Conservation (phyloP, 64 coral and sea anemone species). For the Trachythela sp. region DNA sequence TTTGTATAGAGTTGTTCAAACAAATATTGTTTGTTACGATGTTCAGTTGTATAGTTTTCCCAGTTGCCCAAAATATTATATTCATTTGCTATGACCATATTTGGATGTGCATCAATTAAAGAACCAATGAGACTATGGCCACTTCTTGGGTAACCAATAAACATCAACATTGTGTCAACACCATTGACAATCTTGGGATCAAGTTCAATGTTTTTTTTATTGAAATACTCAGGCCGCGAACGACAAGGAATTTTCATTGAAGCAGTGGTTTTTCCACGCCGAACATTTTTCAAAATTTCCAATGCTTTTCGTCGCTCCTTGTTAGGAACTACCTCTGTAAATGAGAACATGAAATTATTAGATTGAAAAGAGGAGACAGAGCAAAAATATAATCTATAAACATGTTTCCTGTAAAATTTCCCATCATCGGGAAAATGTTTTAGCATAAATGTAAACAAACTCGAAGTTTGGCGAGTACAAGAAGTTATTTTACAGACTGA, state of each 20-base stretch:
- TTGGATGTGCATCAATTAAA: background rate
- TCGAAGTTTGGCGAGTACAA: too few relatives aligned
- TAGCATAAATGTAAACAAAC: too few relatives aligned
- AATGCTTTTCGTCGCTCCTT: background rate
- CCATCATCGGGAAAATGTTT: too few relatives aligned
- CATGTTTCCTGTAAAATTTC: too few relatives aligned
- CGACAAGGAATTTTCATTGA: background rate
- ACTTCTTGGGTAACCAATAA: slow-evolving; percentile 19
- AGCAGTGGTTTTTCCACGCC: background rate
- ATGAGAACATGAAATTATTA: too few relatives aligned
- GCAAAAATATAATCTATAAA: too few relatives aligned
- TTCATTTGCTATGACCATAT: slow-evolving; percentile 9
- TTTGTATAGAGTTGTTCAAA: slow-evolving; percentile 8
- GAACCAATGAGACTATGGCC: background rate
- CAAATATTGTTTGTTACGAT: background rate
- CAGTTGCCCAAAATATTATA: background rate
- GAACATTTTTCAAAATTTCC: background rate
- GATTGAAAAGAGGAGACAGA: too few relatives aligned
- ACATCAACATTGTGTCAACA: background rate
- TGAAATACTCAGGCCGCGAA: background rate
- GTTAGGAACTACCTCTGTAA: background rate
- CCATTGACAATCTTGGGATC: background rate
- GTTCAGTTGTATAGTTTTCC: background rate
- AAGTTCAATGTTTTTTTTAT: background rate
- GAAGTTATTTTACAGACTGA: too few relatives aligned